Percentiles rank a stretch among this genome's conserved stretches.
Conservation (phyloP, 2,888 invertebrate species). For the Notodonta ziczac region DNA sequence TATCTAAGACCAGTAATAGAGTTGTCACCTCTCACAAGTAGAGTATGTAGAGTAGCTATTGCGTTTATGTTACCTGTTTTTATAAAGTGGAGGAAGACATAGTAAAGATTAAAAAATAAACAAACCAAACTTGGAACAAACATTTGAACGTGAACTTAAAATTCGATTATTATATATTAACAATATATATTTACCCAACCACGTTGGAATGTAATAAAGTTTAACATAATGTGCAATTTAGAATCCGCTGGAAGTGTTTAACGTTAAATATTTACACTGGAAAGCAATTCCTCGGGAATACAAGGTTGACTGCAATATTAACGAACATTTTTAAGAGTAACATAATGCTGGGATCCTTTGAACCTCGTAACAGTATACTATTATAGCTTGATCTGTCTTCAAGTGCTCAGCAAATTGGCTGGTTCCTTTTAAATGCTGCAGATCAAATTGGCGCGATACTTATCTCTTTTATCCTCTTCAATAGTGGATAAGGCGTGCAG, state of each 20-base stretch:
- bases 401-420: background rate
- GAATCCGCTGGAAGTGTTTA: background rate
- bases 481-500: constrained; percentile 22
- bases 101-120: too few species aligned
- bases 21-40: too few species aligned
- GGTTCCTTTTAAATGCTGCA: background rate
- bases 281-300: constrained; percentile 1
- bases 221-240: background rate
- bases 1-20: too few species aligned
- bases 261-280: background rate
- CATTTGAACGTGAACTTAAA: too few species aligned
- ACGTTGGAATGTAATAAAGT: background rate
- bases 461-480: constrained; percentile 28
- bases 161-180: background rate
- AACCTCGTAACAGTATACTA: background rate
- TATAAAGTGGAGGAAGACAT: too few species aligned
- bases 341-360: background rate
- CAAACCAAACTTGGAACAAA: too few species aligned
- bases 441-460: constrained; percentile 24
- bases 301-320: background rate
- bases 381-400: background rate
- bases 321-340: background rate
- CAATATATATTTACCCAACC: background rate
- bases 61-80: too few species aligned
- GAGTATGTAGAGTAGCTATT: too few species aligned